phyloP scores from a whole-genome alignment of 2,888 invertebrate species.

The Lithodes maja region DNA sequence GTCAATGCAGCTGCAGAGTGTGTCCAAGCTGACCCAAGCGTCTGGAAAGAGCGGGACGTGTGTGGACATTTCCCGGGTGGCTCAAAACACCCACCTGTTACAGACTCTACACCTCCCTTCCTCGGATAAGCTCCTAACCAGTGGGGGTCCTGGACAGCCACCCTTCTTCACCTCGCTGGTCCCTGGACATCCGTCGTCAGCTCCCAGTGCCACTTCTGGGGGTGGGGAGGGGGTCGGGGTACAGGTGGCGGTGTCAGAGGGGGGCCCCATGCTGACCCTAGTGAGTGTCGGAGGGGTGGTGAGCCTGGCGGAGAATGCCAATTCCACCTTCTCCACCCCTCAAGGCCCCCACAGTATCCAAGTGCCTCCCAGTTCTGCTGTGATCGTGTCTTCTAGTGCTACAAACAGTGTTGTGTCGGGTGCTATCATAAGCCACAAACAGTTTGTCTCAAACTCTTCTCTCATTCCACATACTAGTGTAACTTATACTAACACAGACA shows the following conservation, averaged over 20 bases:
- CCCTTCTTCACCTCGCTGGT: constrained; percentile 46
- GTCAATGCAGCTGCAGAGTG: constrained; percentile 48
- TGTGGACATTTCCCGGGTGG: constrained; percentile 63
- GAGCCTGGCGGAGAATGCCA: constrained; percentile 47
- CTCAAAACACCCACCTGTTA: constrained; percentile 65
- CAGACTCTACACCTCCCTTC: constrained; percentile 64
- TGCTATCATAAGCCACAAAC: constrained; percentile 67
- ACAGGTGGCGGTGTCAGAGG: constrained; percentile 52
- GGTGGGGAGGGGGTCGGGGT: constrained; percentile 40
- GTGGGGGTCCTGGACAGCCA: constrained; percentile 31
- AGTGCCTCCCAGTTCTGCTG: constrained; percentile 68
- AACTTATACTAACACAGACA: constrained; percentile 58
- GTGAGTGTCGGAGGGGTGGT: constrained; percentile 58
- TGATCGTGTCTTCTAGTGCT: constrained; percentile 69
- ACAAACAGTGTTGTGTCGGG: constrained; percentile 68
- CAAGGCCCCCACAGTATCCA: constrained; percentile 60
- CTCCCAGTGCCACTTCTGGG: constrained; percentile 21
- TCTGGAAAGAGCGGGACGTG: constrained; percentile 48
- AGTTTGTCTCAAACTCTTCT: constrained; percentile 54
- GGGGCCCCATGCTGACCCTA: constrained; percentile 54
- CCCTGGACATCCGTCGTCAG: constrained; percentile 39
- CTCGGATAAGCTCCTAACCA: constrained; percentile 40
- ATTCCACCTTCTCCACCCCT: constrained; percentile 56
- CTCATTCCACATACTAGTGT: constrained; percentile 65
- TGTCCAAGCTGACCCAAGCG: constrained; percentile 53